Evolutionary conservation across 2,113 vertebrate genomes (phyloP), one percentile per base, ranked within the genome.

Genomic region (Alexandromys fortis): DNA sequence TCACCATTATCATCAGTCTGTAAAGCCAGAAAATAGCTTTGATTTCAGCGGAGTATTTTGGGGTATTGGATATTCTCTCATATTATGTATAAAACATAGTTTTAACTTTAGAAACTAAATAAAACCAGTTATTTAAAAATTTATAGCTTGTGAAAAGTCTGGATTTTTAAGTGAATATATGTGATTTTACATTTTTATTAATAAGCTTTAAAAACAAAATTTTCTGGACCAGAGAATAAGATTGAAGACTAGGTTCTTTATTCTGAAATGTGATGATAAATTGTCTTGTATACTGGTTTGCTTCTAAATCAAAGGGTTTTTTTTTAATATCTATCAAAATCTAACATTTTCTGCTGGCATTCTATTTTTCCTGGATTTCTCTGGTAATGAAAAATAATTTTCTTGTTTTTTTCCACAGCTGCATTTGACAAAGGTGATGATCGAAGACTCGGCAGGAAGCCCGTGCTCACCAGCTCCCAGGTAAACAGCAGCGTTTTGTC

Each of bases 381-480:
- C 11, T 95, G 70, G 9, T 93, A 81, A 90, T 94, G 97, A 95
- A 97, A 97, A 97, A 45, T 90, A 95, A 91, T 97, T 67, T 97
- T 92, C 97, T 87, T 1, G 49, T 58, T 33, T 97, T 98, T 86
- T 98, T 96, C 96, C 96, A 75, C 98, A 99, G 99, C 99, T 98
- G 99, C 99, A 96, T 99, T 99, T 99, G 99, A 99, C 98, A 99
- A 99, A 97, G 99, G 99, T 92, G 99, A 99, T 99, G 98, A 98
- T 97, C 98, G 99, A 98, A 99, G 98, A 98, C 99, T 99, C 97
- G 98, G 98, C 94, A 99, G 99, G 98, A 99, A 99, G 97, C 99
- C 99, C 85, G 96, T 99, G 89, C 99, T 99, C 98, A 99, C 98
- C 94, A 99, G 99, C 98, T 99, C 99, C 95, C 99, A 99, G 99